Evolutionary conservation across 2,113 vertebrate genomes (phyloP), one percentile per base, ranked within the genome.

Genomic region (Recurvirostra avosetta): DNA sequence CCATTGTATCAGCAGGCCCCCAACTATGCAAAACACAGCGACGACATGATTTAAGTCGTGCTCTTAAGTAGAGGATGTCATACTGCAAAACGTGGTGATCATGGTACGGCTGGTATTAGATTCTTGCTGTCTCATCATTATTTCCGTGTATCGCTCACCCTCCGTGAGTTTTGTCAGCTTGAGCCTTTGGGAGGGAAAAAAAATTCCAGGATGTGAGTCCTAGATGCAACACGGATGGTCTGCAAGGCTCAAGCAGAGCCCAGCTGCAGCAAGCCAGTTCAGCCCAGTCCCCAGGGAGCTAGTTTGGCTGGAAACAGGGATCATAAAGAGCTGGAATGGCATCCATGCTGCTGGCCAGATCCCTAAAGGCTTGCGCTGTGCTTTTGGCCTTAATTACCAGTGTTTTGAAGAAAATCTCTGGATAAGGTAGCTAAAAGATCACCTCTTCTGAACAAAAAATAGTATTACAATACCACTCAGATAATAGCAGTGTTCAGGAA

Each of bases 101-200:
- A 5, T 25, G 17, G 15, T 11, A 45, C 4, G 2, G 36, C 47
- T 1, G 1, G 15, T 15, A 21, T 47, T 61, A 32, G 12, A 22
- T 8, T 63, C 30, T 65, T 65, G 36, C 40, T 43, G 8, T 61
- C 43, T 86, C 15, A 3, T 12, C 5, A 1, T 5, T 43, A 8
- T 40, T 61, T 38, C 16, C 56, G 15, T 6, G 12, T 40, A 4
- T 18, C 49, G n/a, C 50, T 71, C 19, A 32, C 5, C 16, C 5
- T 58, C n/a, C 3, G 0, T 21, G 41, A 40, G 30, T 38, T 88
- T 78, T 71, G 67, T 9, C 65, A 71, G 23, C 27, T 50, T 45
- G 23, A 86, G 29, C 5, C 40, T 75, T 66, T n/a, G 20, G 10
- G 17, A 86, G 9, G 53, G 74, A 89, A 49, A 68, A 78, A 70